Evolutionary conservation across 2,888 invertebrate species (phyloP).

Genomic region (Psococerastis gibbosa): DNA sequence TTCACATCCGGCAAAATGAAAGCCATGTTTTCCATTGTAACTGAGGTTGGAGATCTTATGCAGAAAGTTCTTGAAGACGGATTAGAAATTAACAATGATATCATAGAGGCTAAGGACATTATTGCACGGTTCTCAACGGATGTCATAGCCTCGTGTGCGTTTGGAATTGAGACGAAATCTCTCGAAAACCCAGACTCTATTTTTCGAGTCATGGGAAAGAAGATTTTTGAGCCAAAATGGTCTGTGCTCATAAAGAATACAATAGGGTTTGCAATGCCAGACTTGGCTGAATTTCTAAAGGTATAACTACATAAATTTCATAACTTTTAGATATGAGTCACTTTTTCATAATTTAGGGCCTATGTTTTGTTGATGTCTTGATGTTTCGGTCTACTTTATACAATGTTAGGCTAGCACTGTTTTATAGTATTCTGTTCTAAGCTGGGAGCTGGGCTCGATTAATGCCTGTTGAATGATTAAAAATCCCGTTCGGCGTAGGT

Average conservation of each 20-base stretch:
- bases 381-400: too few species aligned
- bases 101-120: neutral
- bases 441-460: too few species aligned
- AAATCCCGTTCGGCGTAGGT: too few species aligned
- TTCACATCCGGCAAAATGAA: conserved; percentile 23
- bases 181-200: conserved; percentile 15
- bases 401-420: too few species aligned
- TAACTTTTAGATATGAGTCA: too few species aligned
- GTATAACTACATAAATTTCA: too few species aligned
- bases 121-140: conserved; percentile 19
- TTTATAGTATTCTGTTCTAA: too few species aligned
- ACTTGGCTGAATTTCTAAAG: neutral
- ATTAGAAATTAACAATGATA: neutral
- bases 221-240: conserved; percentile 14
- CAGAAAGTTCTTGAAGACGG: neutral
- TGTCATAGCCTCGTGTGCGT: conserved; percentile 19
- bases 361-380: too few species aligned
- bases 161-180: conserved; percentile 18
- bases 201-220: conserved; percentile 15
- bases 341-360: too few species aligned
- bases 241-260: conserved; percentile 4
- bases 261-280: neutral
- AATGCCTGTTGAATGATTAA: too few species aligned
- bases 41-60: neutral
- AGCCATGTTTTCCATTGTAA: conserved; percentile 14